Evolutionary conservation across 2,113 vertebrate species (phyloP).

Genomic region (Phainopepla nitens): DNA sequence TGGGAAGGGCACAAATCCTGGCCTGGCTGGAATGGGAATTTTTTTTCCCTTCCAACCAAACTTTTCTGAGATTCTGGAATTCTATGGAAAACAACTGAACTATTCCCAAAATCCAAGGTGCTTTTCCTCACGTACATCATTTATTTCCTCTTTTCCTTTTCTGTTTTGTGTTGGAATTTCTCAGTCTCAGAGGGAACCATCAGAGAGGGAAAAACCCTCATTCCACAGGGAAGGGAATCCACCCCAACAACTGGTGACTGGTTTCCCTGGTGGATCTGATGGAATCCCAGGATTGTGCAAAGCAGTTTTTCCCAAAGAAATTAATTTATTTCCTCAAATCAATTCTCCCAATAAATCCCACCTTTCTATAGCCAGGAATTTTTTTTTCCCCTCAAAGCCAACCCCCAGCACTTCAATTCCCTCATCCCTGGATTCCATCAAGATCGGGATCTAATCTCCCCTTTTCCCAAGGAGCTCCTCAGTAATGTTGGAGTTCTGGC

Average conservation of each 20-base stretch:
- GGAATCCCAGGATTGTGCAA: fast-evolving
- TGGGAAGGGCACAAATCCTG: neutral
- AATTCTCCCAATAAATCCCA: neutral
- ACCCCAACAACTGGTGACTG: neutral
- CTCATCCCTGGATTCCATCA: fast-evolving
- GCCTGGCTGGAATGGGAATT: neutral
- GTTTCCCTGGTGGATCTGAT: neutral
- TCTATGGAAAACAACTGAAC: neutral
- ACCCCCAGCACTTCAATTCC: neutral
- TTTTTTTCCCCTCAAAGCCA: neutral
- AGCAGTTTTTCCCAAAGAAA: neutral
- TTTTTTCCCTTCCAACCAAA: neutral
- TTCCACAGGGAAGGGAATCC: neutral
- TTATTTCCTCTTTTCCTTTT: neutral
- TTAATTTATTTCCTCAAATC: neutral
- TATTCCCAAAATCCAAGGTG: neutral
- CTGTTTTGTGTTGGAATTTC: fast-evolving
- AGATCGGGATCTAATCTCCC: fast-evolving
- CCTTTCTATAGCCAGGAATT: neutral
- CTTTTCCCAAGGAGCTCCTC: neutral
- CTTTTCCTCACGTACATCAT: neutral
- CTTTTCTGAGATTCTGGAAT: neutral
- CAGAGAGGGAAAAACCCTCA: neutral
- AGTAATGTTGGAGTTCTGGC: neutral
- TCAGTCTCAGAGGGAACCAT: neutral